Evolutionary conservation across 2,888 invertebrate species (phyloP).

Genomic region (Cordilura impudica): DNA sequence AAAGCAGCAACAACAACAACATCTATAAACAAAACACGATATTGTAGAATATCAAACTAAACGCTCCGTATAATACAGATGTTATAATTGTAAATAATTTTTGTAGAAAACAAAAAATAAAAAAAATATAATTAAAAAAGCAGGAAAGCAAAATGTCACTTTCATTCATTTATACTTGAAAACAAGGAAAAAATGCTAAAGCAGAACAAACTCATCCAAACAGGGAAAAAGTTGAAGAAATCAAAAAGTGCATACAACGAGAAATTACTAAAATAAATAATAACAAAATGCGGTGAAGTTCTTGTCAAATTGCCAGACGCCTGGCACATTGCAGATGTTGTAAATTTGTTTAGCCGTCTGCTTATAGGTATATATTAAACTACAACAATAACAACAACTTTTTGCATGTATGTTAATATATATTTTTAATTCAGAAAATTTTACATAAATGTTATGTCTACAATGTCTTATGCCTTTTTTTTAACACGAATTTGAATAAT

Average conservation of each 20-base stretch:
- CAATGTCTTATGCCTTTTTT: slow-evolving; percentile 2
- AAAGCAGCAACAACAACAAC: slow-evolving; percentile 13
- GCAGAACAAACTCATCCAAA: slow-evolving; percentile 14
- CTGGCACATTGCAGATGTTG: slow-evolving; percentile 57
- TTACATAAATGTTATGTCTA: slow-evolving; percentile 20
- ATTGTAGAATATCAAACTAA: no score
- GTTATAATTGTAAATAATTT: slow-evolving; percentile 42
- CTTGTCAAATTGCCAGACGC: slow-evolving; percentile 59
- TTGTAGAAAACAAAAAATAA: slow-evolving; percentile 8
- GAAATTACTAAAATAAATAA: background rate
- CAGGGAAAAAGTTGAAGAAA: slow-evolving; percentile 18
- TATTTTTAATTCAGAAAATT: background rate
- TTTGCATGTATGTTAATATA: background rate
- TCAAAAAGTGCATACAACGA: background rate
- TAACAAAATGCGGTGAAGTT: slow-evolving; percentile 49
- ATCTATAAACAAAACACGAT: slow-evolving; percentile 5
- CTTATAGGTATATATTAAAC: background rate
- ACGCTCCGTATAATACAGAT: slow-evolving; percentile 51
- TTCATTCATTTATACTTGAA: slow-evolving; percentile 50
- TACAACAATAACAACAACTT: no score
- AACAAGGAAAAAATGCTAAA: slow-evolving; percentile 28
- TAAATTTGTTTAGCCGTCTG: slow-evolving; percentile 37
- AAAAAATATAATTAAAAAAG: slow-evolving; percentile 1
- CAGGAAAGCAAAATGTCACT: slow-evolving; percentile 47
- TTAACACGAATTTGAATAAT: slow-evolving; percentile 52